Conservation (phyloP, 1,140 invertebrate species). For the Tetramorium parvispinum region DNA sequence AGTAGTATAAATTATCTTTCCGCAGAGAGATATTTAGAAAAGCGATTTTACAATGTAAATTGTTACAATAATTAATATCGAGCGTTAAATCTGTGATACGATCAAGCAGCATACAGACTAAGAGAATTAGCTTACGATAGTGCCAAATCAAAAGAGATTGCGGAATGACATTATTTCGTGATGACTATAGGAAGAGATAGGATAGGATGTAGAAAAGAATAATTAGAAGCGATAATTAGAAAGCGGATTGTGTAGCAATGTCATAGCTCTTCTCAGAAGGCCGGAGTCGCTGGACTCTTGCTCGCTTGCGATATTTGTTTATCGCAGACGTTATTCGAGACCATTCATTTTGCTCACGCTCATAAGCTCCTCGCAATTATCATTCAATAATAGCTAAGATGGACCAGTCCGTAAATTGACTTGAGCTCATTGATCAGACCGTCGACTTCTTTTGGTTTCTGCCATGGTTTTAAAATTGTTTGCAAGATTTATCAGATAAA, state of each 20-base stretch:
- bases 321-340: neutral
- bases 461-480: neutral
- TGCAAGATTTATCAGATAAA: neutral
- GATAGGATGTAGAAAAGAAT: neutral
- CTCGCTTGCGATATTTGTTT: neutral
- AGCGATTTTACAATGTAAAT: neutral
- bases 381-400: neutral
- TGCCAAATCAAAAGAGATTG: conserved; percentile 38
- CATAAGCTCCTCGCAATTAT: neutral
- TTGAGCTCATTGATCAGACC: neutral
- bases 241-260: neutral
- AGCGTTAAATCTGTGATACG: conserved; percentile 36
- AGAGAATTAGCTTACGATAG: conserved; percentile 6
- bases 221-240: neutral
- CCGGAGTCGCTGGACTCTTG: neutral
- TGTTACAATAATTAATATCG: neutral
- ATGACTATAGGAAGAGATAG: neutral
- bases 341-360: conserved; percentile 4
- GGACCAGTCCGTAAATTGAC: neutral
- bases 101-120: neutral
- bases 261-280: neutral
- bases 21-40: neutral
- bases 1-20: neutral
- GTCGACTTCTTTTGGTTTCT: conserved; percentile 61
- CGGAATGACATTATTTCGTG: neutral